phyloP scores from a whole-genome alignment of 2,888 invertebrate species.

The Volucella inflata region DNA sequence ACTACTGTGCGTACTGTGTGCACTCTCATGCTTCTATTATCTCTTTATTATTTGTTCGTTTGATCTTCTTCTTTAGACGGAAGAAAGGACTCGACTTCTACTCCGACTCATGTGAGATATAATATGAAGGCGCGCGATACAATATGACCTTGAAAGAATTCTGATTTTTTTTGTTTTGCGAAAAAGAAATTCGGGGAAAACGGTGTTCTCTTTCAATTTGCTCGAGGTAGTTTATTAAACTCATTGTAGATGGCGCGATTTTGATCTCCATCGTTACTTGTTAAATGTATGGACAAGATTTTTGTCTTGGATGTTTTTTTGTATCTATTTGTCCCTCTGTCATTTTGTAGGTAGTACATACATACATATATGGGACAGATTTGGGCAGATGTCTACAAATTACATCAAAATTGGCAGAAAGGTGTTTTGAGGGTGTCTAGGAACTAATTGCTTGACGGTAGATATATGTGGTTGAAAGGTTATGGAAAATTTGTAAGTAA shows the following conservation, averaged over 20 bases:
- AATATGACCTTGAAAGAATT: conserved; percentile 50
- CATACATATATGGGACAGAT: conserved; percentile 5
- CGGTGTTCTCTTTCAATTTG: not conserved
- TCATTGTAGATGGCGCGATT: conserved; percentile 50
- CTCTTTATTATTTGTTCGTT: conserved; percentile 44
- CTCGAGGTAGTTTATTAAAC: not conserved
- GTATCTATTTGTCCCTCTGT: not conserved
- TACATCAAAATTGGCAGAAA: not conserved
- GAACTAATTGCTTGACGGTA: not conserved
- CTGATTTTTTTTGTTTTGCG: conserved; percentile 8
- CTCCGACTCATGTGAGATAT: not conserved
- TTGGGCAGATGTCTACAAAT: conserved; percentile 45
- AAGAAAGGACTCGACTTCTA: conserved; percentile 20
- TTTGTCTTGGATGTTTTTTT: not conserved
- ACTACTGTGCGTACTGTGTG: conserved; percentile 13
- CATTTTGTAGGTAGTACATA: not conserved
- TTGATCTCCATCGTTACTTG: too few species aligned
- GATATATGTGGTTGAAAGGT: not conserved
- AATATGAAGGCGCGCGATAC: not conserved
- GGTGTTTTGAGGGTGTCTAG: not conserved
- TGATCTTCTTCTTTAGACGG: conserved; percentile 45
- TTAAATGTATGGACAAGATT: not conserved
- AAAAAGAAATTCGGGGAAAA: conserved; percentile 33
- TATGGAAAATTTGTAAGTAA: not conserved
- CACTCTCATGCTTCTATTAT: conserved; percentile 55